Evolutionary conservation across 2,888 invertebrate genomes (phyloP).

Genomic region (Athalia cordata): DNA sequence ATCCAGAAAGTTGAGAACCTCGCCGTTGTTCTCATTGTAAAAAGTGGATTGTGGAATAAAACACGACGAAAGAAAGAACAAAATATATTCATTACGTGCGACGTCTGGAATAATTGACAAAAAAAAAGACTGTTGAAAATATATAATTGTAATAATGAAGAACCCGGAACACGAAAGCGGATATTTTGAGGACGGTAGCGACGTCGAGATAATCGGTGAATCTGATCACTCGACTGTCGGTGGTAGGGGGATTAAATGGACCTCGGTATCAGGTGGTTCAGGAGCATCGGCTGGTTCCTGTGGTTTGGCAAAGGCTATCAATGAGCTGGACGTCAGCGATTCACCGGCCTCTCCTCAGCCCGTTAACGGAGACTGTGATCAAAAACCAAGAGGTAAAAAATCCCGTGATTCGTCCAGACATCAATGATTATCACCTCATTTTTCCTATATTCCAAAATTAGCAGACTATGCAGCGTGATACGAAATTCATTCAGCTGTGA

Average conservation of each 20-base stretch:
- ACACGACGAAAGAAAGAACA: too few species aligned
- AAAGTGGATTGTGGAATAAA: too few species aligned
- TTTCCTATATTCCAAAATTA: too few species aligned
- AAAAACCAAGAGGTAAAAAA: constrained; percentile 35
- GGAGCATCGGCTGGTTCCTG: constrained; percentile 50
- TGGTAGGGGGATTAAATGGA: constrained; percentile 29
- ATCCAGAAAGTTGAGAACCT: too few species aligned
- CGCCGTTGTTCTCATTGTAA: too few species aligned
- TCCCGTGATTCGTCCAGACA: neutral
- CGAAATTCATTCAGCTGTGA: too few species aligned
- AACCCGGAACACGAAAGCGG: constrained; percentile 88
- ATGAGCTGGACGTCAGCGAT: constrained; percentile 62
- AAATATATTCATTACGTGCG: too few species aligned
- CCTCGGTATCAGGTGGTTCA: constrained; percentile 16
- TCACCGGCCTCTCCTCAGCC: constrained; percentile 63
- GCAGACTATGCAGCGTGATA: too few species aligned
- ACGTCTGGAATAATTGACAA: too few species aligned
- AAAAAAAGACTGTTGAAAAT: neutral
- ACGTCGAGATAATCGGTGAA: constrained; percentile 60
- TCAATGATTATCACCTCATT: neutral
- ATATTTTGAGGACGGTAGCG: constrained; percentile 85
- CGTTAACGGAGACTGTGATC: constrained; percentile 49
- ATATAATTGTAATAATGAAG: constrained; percentile 67
- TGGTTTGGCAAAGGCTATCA: constrained; percentile 61
- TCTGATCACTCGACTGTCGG: constrained; percentile 51